Evolutionary conservation across 1,140 invertebrate species (phyloP).

Genomic region (Hycleus phaleratus): DNA sequence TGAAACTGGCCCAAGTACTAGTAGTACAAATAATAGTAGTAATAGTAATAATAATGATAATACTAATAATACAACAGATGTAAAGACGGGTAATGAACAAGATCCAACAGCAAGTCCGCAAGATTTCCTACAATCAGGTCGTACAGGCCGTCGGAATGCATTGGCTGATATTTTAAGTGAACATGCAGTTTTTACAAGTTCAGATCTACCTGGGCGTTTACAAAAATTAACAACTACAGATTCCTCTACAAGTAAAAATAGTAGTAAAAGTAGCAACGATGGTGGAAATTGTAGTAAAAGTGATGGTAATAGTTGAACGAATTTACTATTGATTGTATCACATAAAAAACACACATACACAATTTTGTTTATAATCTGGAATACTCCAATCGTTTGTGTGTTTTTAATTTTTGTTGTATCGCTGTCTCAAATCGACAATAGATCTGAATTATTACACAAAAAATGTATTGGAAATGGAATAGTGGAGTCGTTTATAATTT

Average conservation of each 20-base stretch:
- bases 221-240: conserved; percentile 52
- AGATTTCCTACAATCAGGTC: conserved; percentile 61
- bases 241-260: conserved; percentile 18
- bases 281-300: too few relatives aligned
- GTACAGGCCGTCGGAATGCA: conserved; percentile 65
- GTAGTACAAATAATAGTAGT: conserved; percentile 2
- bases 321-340: too few relatives aligned
- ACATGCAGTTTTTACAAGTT: conserved; percentile 50
- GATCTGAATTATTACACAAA: too few relatives aligned
- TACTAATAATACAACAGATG: conserved; percentile 7
- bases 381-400: too few relatives aligned
- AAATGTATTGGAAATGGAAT: too few relatives aligned
- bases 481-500: too few relatives aligned
- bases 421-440: too few relatives aligned
- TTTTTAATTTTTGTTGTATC: too few relatives aligned
- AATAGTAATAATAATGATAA: conserved; percentile 4
- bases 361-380: too few relatives aligned
- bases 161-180: conserved; percentile 57
- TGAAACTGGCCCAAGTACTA: conserved; percentile 1
- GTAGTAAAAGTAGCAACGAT: too few relatives aligned
- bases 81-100: neutral
- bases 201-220: conserved; percentile 54
- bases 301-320: too few relatives aligned
- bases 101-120: conserved; percentile 31
- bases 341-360: too few relatives aligned